Evolutionary conservation across 2,888 invertebrate genomes (phyloP), one percentile per base, ranked within the genome.

Genomic region (Lycocerus yunnanus): DNA sequence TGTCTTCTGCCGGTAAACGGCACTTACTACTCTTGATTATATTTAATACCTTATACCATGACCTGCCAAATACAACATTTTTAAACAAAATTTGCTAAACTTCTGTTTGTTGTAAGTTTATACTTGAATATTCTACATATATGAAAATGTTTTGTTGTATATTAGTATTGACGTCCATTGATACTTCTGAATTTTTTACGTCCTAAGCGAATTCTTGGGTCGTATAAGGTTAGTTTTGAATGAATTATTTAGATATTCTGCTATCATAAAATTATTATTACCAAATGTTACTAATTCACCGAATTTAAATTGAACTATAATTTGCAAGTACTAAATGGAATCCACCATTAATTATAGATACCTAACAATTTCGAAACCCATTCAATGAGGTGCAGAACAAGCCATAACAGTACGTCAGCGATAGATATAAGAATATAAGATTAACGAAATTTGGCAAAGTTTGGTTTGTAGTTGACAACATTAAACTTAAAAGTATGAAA

Each of bases 401-500:
- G 13, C n/a, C n/a, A n/a, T 43, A 27, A 13, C 11, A 4, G 0
- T 27, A 13, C 27, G 13, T 13, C 4, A 27, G 43, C n/a, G 43
- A 1, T 6, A 2, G 43, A 43, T 43, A 43, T n/a, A 43, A 43
- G 43, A 43, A 43, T 43, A 2, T 6, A 43, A n/a, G 43, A 43
- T 43, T 43, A 43, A n/a, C 43, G n/a, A 43, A 43, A 43, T 43
- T 43, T 43, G n/a, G 43, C n/a, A 43, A 43, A 43, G 43, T 43
- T 43, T 43, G 43, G 43, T 24, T 61, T 18, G 11, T 58, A 73
- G 66, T 69, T 67, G 67, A 58, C 66, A 69, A 67, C 70, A 71
- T 74, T 70, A 74, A 68, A 71, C 27, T 24, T 18, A 69, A 43
- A 66, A 69, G 24, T 68, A 66, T 13, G 67, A 58, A 58, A 15